Evolutionary conservation across 2,888 invertebrate species (phyloP).

Genomic region (Drosophila anomalata): DNA sequence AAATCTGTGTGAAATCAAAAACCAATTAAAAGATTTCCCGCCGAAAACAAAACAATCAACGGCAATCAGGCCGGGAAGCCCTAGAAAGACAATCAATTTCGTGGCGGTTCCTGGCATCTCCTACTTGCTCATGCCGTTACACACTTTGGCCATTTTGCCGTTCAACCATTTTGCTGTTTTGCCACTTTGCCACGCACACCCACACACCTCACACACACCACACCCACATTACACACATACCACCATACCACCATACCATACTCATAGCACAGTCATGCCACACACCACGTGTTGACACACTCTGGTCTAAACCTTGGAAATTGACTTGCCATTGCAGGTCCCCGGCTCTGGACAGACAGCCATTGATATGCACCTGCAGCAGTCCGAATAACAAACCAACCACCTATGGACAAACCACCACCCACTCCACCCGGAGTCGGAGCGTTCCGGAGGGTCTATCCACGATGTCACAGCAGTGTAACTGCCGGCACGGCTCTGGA

Average conservation of each 20-base stretch:
- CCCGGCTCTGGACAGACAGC: slow-evolving; percentile 63
- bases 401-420: slow-evolving; percentile 44
- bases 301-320: slow-evolving; percentile 30
- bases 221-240: neutral
- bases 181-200: slow-evolving; percentile 4
- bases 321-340: slow-evolving; percentile 34
- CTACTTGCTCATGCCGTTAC: slow-evolving; percentile 16
- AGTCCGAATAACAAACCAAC: slow-evolving; percentile 59
- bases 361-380: slow-evolving; percentile 60
- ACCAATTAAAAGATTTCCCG: slow-evolving; percentile 38
- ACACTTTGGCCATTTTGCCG: slow-evolving; percentile 31
- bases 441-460: slow-evolving; percentile 84
- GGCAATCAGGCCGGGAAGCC: slow-evolving; percentile 39
- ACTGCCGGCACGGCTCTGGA: slow-evolving; percentile 73
- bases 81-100: slow-evolving; percentile 40
- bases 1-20: slow-evolving; percentile 16
- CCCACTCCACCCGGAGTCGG: slow-evolving; percentile 81
- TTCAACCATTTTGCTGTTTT: slow-evolving; percentile 26
- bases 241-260: slow-evolving; percentile 2
- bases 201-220: neutral
- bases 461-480: slow-evolving; percentile 81
- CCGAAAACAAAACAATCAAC: slow-evolving; percentile 34
- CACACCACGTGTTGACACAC: slow-evolving; percentile 26
- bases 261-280: neutral
- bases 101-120: neutral